Evolutionary conservation across 1,140 invertebrate genomes (phyloP), one percentile per base, ranked within the genome.

Genomic region (Tribolium madens): DNA sequence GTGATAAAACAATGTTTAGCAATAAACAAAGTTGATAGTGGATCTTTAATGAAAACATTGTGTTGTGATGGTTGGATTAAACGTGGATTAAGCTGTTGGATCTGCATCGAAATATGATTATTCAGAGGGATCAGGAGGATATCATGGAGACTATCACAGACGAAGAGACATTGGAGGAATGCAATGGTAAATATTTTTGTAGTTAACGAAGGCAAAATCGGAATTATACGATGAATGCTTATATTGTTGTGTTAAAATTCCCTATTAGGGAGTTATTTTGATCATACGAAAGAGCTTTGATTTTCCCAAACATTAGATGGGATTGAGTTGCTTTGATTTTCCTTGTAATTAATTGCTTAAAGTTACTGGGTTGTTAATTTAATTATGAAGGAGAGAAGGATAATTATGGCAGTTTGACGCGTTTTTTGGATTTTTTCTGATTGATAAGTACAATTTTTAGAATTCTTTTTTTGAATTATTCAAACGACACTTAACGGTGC

Each of bases 401-500:
- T 31, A 31, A 6, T 31, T 31, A 31, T 31, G n/a, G 6, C 9
- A 42, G 36, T 42, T 42, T 42, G 36, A 7, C n/a, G 4, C 4
- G 9, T 4, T 42, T 42, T 42, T 42, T 3, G 7, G 36, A 42
- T 3, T 3, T 31, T 3, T 3, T 3, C 6, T 31, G 26, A 31
- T 31, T 12, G n/a, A 18, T 1, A 31, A 33, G n/a, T 33, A 12
- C 14, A 33, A 64, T 64, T 64, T 64, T 64, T 64, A 1, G 26
- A 64, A 64, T 64, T 64, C 57, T 12, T 31, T 14, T 60, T 60
- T 60, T 60, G 21, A 60, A 21, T 15, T 60, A 60, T 60, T 64
- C 57, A 64, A 64, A 64, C 31, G 57, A 64, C 57, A 64, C 57
- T n/a, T 36, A 64, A 64, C 57, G 57, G 57, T 64, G 57, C 57